Conservation (phyloP, 2,113 vertebrate species). For the Mesocricetus auratus region DNA sequence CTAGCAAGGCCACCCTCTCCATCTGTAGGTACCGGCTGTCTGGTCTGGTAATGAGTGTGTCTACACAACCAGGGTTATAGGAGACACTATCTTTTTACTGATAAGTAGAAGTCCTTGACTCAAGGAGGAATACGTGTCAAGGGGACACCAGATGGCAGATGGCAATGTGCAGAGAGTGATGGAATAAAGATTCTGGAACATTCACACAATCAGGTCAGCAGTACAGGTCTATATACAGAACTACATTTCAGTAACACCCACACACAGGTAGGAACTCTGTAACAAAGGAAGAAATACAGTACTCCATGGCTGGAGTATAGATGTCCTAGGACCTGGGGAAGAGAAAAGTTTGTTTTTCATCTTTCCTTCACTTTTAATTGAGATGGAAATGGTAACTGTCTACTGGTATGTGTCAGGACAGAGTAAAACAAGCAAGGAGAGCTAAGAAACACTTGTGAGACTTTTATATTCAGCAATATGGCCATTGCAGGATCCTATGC, state of each 20-base stretch:
- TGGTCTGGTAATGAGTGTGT: background rate
- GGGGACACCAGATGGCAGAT: background rate
- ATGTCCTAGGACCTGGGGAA: background rate
- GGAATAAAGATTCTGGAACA: background rate
- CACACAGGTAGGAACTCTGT: background rate
- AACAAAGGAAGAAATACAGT: background rate
- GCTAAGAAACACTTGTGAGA: background rate
- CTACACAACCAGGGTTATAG: background rate
- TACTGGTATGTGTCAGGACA: background rate
- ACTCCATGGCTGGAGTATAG: background rate
- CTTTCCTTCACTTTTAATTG: background rate
- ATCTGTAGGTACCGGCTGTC: background rate
- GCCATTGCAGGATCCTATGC: background rate
- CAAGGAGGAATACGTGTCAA: background rate
- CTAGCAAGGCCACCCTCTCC: background rate
- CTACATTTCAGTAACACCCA: too few relatives aligned
- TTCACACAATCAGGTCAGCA: too few relatives aligned
- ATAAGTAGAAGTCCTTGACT: constrained; percentile 36
- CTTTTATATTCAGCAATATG: constrained; percentile 34
- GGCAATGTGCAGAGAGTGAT: background rate
- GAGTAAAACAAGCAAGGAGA: background rate
- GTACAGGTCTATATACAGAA: rapidly evolving
- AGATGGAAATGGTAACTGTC: constrained; percentile 12
- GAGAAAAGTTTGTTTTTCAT: background rate
- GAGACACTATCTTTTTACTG: background rate